A percentile compares a stretch with the other conserved stretches of the same genome.
These are phyloP conservation scores for Cordilura impudica DNA, from an alignment of 2,888 invertebrate species.

Conservation along the genomic window DNA sequence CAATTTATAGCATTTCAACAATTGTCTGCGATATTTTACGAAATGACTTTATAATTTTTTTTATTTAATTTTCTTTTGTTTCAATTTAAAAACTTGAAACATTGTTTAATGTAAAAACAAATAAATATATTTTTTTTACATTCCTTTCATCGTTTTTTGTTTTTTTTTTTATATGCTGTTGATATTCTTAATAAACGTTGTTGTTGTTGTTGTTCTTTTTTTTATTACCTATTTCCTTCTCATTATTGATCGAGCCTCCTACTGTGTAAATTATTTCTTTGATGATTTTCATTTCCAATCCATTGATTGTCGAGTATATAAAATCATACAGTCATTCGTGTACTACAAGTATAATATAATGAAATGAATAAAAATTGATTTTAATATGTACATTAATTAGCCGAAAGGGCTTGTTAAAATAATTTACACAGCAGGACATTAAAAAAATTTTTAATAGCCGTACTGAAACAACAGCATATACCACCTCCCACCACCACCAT, in stretches of 20 bases:
- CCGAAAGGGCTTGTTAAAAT: conserved; percentile 44
- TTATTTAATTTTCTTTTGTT: conserved; percentile 5
- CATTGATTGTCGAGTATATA: not conserved
- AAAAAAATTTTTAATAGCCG: not conserved
- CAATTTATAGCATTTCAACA: conserved; percentile 3
- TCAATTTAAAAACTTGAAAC: not conserved
- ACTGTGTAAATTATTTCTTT: conserved; percentile 49
- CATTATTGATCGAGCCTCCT: conserved; percentile 27
- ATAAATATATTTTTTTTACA: too few species aligned
- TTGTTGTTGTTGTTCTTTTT: too few species aligned
- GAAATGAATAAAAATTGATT: conserved; percentile 40
- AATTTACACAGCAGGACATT: conserved; percentile 41
- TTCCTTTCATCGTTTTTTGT: too few species aligned
- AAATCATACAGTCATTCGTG: not conserved
- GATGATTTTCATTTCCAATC: conserved; percentile 54
- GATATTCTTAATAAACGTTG: too few species aligned
- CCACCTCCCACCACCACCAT: not conserved
- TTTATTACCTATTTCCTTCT: not conserved
- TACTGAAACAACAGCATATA: not conserved
- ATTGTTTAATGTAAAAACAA: not conserved
- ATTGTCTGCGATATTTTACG: not conserved
- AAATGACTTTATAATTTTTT: not conserved
- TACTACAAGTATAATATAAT: not conserved
- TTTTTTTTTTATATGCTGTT: too few species aligned
- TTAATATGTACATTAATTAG: conserved; percentile 47